These are phyloP conservation scores for Pyrocephalus nanus DNA, from an alignment of 2,797 vertebrate species.

Conservation along the genomic window DNA sequence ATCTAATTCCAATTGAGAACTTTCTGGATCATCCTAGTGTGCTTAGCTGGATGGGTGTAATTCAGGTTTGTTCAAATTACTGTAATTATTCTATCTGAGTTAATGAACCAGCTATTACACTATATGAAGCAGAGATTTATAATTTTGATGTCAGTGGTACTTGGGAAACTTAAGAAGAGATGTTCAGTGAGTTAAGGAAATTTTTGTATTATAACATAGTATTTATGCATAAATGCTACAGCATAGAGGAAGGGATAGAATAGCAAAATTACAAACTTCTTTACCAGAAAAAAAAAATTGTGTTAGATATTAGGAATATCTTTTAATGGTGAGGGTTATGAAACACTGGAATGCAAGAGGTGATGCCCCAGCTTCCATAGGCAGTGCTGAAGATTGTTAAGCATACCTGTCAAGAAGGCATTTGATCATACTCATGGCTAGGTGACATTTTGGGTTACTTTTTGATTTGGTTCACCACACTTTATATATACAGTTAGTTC, in stretches of 20 bases:
- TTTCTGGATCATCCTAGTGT: neutral
- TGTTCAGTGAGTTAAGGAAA: neutral
- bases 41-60: conserved; percentile 19
- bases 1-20: neutral
- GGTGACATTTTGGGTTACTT: neutral
- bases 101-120: conserved; percentile 44
- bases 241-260: neutral
- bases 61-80: conserved; percentile 13
- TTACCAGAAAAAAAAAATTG: neutral
- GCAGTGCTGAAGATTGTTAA: neutral
- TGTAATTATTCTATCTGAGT: conserved; percentile 34
- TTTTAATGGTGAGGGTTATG: neutral
- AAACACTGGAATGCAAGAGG: neutral
- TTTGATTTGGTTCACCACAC: neutral
- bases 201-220: neutral
- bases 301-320: neutral
- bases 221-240: neutral
- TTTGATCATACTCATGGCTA: neutral
- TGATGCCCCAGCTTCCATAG: neutral
- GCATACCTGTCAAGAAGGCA: neutral
- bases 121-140: conserved; percentile 32
- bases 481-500: neutral
- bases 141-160: neutral
- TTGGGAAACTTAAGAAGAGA: neutral
- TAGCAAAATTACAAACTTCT: neutral